Conservation (phyloP, 2,888 invertebrate genomes). For the Eupithecia tripunctaria region DNA sequence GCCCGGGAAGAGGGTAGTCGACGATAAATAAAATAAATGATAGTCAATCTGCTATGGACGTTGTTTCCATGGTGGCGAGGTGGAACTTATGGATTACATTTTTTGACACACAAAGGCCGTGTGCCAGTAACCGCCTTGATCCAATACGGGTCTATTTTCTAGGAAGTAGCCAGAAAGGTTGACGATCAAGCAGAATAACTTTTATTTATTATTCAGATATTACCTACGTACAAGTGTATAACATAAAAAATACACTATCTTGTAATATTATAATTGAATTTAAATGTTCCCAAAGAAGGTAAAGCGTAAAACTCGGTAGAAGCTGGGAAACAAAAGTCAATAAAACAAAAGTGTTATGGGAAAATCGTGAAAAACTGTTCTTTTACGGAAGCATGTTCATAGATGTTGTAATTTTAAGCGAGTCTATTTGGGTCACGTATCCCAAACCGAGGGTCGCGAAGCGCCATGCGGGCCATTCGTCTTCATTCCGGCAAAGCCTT, state of each 20-base stretch:
- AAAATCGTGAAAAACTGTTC: background rate
- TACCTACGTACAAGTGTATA: background rate
- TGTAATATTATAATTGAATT: background rate
- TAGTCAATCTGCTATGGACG: slow-evolving; percentile 46
- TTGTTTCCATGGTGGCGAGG: slow-evolving; percentile 25
- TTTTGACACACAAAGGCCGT: background rate
- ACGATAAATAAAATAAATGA: slow-evolving; percentile 49
- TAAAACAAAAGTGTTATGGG: background rate
- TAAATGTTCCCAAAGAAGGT: background rate
- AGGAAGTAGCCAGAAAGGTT: background rate
- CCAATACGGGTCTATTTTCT: background rate
- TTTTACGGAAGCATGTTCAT: background rate
- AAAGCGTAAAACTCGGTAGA: background rate
- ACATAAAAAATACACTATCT: background rate
- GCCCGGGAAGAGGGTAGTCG: slow-evolving; percentile 58
- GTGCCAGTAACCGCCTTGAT: background rate
- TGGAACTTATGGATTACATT: slow-evolving; percentile 14
- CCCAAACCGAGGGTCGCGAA: slow-evolving; percentile 21
- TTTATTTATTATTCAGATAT: background rate
- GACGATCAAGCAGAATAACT: background rate
- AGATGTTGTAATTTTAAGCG: background rate
- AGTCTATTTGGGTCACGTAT: slow-evolving; percentile 32
- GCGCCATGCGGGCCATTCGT: slow-evolving; percentile 37
- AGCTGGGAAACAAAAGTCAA: background rate
- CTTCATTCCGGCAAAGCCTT: slow-evolving; percentile 45